Evolutionary conservation across 2,113 vertebrate species (phyloP).

Genomic region (Willisornis vidua): DNA sequence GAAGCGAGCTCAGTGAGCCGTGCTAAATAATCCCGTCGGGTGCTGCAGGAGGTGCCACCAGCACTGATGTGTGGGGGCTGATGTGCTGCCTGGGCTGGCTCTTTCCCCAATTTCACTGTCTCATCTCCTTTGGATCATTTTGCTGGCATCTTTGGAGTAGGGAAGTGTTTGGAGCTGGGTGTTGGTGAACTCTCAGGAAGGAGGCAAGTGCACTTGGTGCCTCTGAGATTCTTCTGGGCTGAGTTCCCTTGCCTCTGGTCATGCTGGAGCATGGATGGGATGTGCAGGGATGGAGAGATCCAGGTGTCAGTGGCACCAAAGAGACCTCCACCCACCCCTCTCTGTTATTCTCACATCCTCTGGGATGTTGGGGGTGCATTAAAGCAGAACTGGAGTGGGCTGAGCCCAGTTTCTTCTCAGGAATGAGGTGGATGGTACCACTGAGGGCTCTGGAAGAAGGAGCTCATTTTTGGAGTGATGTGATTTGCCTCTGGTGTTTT

Average conservation of each 20-base stretch:
- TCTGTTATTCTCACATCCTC: rapidly evolving
- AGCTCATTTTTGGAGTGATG: not conserved
- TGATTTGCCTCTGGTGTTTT: slow-evolving; percentile 32
- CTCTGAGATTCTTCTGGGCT: not conserved
- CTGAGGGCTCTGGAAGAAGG: not conserved
- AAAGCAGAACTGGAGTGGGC: not conserved
- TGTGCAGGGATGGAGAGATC: not conserved
- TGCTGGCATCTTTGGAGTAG: not conserved
- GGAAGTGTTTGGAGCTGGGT: not conserved
- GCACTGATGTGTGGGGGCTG: not conserved
- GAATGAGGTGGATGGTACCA: not conserved
- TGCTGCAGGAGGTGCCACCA: not conserved
- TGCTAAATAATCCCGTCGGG: not conserved
- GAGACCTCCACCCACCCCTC: rapidly evolving
- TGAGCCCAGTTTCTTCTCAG: not conserved
- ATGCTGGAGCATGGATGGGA: rapidly evolving
- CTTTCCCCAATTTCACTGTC: not conserved
- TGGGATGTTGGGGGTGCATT: rapidly evolving
- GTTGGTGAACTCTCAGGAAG: not conserved
- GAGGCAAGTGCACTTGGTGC: too few relatives aligned
- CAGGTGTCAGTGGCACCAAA: not conserved
- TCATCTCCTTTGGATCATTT: not conserved
- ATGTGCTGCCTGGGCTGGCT: not conserved
- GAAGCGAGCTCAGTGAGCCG: not conserved
- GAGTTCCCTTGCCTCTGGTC: not conserved